Conservation (phyloP, 2,888 invertebrate genomes). For the Petrolisthes cinctipes region DNA sequence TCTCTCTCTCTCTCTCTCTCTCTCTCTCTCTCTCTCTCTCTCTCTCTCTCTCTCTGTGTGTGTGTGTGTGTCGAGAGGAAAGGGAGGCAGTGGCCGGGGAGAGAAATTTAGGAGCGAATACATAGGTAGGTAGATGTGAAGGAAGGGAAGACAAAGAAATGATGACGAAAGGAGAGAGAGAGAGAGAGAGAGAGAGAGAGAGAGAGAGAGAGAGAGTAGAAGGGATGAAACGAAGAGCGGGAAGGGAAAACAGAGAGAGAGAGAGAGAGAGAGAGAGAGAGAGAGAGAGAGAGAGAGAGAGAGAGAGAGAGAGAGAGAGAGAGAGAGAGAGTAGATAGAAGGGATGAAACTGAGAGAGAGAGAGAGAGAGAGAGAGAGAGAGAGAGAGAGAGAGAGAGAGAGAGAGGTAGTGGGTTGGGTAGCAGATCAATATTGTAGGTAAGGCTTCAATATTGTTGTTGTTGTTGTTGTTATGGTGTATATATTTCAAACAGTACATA, state of each 20-base stretch:
- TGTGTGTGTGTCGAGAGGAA: neutral
- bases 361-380: constrained; percentile 29
- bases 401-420: neutral
- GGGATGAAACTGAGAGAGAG: neutral
- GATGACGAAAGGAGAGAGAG: constrained; percentile 8
- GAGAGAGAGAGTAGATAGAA: neutral
- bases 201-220: constrained; percentile 7
- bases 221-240: neutral
- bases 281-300: neutral
- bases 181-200: constrained; percentile 19
- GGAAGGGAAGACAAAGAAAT: neutral
- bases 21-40: neutral
- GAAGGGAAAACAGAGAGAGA: constrained; percentile 1
- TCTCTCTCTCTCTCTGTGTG: neutral
- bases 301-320: constrained; percentile 6
- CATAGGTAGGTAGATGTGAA: neutral
- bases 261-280: neutral
- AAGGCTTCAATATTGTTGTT: neutral
- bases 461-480: neutral
- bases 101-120: neutral
- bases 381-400: constrained; percentile 9
- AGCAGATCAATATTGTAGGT: neutral
- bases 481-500: neutral
- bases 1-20: too few relatives aligned
- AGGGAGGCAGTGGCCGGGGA: neutral